Conservation (phyloP, 2,888 invertebrate genomes). For the Andricus curvator region DNA sequence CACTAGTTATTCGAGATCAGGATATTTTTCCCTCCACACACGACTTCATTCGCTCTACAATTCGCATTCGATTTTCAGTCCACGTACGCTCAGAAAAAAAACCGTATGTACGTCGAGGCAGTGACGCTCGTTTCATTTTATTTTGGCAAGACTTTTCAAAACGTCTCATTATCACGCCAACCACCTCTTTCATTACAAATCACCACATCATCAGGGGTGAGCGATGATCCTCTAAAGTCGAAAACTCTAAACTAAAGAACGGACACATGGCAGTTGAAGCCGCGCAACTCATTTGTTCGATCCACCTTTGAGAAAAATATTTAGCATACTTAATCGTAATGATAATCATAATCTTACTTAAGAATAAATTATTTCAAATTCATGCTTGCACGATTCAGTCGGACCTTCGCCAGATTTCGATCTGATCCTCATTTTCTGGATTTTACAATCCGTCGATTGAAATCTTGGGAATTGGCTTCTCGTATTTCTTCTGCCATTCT, state of each 20-base stretch:
- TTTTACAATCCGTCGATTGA: neutral
- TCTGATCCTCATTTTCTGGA: neutral
- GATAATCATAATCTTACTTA: constrained; percentile 26
- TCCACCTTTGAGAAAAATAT: constrained; percentile 23
- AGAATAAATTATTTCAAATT: constrained; percentile 36
- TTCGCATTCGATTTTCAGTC: constrained; percentile 28
- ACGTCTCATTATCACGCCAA: constrained; percentile 55
- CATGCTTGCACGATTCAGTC: constrained; percentile 32
- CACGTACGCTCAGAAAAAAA: constrained; percentile 21
- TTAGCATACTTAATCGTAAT: constrained; percentile 9
- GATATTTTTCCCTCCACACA: constrained; percentile 45
- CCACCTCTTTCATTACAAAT: constrained; percentile 55
- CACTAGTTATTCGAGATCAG: constrained; percentile 40
- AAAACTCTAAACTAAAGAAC: neutral
- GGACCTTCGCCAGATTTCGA: neutral
- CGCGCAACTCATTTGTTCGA: constrained; percentile 32
- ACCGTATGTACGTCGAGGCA: constrained; percentile 57
- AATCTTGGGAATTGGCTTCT: constrained; percentile 27
- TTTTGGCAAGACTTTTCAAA: constrained; percentile 56
- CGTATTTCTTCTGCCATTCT: neutral
- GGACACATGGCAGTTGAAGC: constrained; percentile 1
- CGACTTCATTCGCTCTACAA: constrained; percentile 29
- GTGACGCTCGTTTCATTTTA: constrained; percentile 55
- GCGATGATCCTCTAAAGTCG: constrained; percentile 1
- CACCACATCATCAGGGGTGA: constrained; percentile 10